These are phyloP conservation scores for Leptinotarsa haldemani DNA, from an alignment of 2,888 invertebrate species.

Conservation along the genomic window DNA sequence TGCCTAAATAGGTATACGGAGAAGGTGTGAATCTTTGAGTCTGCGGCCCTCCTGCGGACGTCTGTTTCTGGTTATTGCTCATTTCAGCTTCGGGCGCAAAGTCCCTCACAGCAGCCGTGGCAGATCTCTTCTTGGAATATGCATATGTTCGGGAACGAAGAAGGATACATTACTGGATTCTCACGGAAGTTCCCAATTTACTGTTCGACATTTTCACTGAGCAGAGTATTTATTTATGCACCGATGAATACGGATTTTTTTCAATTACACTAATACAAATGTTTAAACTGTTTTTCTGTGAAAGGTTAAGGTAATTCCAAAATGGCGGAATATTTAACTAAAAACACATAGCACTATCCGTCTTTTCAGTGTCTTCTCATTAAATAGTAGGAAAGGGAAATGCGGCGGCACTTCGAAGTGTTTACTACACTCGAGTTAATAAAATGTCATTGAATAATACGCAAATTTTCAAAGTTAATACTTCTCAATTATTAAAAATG, in stretches of 20 bases:
- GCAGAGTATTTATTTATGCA: conserved; percentile 49
- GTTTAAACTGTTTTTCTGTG: conserved; percentile 58
- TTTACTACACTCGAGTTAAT: conserved; percentile 53
- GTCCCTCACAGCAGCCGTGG: conserved; percentile 73
- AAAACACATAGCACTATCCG: conserved; percentile 62
- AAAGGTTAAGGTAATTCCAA: conserved; percentile 67
- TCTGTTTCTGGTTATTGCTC: conserved; percentile 76
- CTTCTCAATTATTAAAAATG: conserved; percentile 62
- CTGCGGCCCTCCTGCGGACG: conserved; percentile 72
- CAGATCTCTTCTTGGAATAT: conserved; percentile 63
- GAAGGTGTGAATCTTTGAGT: conserved; percentile 68
- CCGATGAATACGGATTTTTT: conserved; percentile 53
- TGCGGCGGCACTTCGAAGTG: conserved; percentile 46
- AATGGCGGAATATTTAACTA: conserved; percentile 66
- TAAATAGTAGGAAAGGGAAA: conserved; percentile 44
- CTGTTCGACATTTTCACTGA: conserved; percentile 54
- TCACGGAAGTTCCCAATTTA: conserved; percentile 51
- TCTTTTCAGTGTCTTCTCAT: conserved; percentile 42
- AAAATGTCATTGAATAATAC: conserved; percentile 63
- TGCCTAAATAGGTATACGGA: conserved; percentile 71
- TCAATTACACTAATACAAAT: conserved; percentile 53
- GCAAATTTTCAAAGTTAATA: conserved; percentile 60
- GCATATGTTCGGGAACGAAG: conserved; percentile 64
- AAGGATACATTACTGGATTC: conserved; percentile 61
- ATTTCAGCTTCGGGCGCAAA: conserved; percentile 73